These are phyloP conservation scores for Toxotes jaculatrix DNA, from an alignment of 2,113 vertebrate species.

Conservation along the genomic window DNA sequence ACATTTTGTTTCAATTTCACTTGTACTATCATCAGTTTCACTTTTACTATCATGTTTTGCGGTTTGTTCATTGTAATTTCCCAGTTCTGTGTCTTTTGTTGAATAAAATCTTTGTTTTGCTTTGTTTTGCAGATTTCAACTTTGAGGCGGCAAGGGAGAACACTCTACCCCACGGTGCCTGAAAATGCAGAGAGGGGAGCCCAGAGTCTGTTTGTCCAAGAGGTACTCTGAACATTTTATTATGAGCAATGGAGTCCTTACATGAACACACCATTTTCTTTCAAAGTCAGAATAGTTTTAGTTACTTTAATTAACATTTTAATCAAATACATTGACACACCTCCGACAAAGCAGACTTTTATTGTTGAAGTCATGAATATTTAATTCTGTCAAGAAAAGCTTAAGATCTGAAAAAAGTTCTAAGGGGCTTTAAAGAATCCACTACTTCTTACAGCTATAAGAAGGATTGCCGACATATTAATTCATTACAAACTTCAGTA, in stretches of 20 bases:
- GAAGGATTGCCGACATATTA: neutral
- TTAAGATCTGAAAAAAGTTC: no score
- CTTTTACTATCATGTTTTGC: neutral
- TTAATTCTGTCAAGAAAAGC: no score
- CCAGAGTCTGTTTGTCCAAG: slow-evolving; percentile 95
- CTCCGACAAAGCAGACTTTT: no score
- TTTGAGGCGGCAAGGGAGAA: slow-evolving; percentile 90
- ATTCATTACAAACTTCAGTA: neutral
- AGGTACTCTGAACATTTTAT: slow-evolving; percentile 84
- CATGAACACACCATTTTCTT: neutral
- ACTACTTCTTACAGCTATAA: neutral
- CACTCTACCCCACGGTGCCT: slow-evolving; percentile 91
- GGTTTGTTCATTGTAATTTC: slow-evolving; percentile 8
- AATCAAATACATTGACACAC: neutral
- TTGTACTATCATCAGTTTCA: slow-evolving; percentile 7
- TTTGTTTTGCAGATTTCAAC: slow-evolving; percentile 87
- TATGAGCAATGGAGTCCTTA: neutral
- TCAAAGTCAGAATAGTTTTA: neutral
- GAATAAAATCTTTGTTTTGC: neutral
- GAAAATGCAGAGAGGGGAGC: slow-evolving; percentile 92
- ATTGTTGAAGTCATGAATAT: no score
- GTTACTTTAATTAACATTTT: neutral
- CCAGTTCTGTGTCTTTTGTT: neutral
- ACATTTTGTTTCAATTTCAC: slow-evolving; percentile 43
- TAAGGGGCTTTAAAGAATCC: neutral